A percentile compares a stretch with the other conserved stretches of the same genome.
phyloP scores from a whole-genome alignment of 2,113 vertebrate species.

The Poeciliopsis turrubarensis region DNA sequence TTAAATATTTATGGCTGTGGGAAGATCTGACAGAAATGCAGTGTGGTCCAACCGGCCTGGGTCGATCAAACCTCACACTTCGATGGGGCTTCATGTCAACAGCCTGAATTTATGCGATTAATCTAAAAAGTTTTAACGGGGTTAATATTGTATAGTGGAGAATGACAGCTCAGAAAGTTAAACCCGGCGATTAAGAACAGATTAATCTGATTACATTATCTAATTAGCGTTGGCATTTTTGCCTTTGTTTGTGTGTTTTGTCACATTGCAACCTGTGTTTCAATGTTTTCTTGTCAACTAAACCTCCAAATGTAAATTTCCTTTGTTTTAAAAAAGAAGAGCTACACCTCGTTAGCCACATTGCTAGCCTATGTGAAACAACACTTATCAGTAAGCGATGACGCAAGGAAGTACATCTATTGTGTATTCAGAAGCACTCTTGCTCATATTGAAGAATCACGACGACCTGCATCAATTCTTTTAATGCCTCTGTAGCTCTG shows the following conservation, averaged over 20 bases:
- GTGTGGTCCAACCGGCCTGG: constrained; percentile 15
- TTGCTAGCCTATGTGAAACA: not conserved
- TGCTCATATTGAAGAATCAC: too few species aligned
- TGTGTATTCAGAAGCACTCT: not conserved
- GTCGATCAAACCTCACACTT: not conserved
- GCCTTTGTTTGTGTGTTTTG: too few species aligned
- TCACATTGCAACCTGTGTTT: too few species aligned
- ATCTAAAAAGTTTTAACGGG: too few species aligned
- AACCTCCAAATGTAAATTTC: not conserved
- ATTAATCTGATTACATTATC: too few species aligned
- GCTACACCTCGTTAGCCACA: not conserved
- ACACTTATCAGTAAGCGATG: not conserved
- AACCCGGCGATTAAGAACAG: too few species aligned
- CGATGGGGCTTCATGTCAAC: not conserved
- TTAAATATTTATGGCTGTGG: constrained; percentile 61
- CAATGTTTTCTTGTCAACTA: too few species aligned
- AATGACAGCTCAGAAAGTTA: too few species aligned
- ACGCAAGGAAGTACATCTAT: not conserved
- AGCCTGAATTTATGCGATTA: not conserved
- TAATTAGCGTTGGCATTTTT: too few species aligned
- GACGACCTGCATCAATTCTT: not conserved
- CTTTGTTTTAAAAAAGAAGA: not conserved
- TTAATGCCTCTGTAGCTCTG: not conserved
- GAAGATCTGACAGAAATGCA: constrained; percentile 36
- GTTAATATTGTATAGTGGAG: too few species aligned